Conservation (phyloP, 2,888 invertebrate species). For the Petrolisthes manimaculis region DNA sequence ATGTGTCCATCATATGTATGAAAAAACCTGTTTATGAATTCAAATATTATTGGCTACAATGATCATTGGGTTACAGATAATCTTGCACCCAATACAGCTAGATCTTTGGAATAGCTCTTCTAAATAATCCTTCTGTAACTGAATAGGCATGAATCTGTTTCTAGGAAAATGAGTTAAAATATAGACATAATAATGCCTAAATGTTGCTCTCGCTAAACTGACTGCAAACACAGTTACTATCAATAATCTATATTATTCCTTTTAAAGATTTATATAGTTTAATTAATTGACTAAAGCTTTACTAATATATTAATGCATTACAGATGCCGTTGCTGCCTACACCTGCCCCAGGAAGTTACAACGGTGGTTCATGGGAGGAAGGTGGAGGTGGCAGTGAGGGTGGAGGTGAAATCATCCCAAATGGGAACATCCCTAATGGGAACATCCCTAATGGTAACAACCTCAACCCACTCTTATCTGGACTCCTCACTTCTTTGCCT, state of each 20-base stretch:
- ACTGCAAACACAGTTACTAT: no score
- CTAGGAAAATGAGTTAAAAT: no score
- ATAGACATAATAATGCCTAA: no score
- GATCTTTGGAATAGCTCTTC: no score
- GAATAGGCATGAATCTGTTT: no score
- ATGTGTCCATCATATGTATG: no score
- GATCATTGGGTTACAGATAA: no score
- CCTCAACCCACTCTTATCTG: conserved; percentile 63
- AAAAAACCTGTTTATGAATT: no score
- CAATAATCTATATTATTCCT: not conserved
- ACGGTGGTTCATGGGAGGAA: conserved; percentile 47
- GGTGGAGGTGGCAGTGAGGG: conserved; percentile 19
- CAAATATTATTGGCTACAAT: no score
- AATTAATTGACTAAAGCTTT: not conserved
- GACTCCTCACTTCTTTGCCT: conserved; percentile 51
- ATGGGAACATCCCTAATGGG: conserved; percentile 64
- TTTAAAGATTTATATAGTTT: not conserved
- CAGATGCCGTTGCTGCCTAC: conserved; percentile 69
- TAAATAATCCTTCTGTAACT: no score
- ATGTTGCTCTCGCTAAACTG: no score
- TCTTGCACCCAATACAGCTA: no score
- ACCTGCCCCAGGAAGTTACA: conserved; percentile 67
- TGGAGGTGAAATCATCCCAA: conserved; percentile 66
- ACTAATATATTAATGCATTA: not conserved
- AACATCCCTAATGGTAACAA: conserved; percentile 66